phyloP scores from a whole-genome alignment of 2,888 invertebrate species.

The Druceiella hillmani region DNA sequence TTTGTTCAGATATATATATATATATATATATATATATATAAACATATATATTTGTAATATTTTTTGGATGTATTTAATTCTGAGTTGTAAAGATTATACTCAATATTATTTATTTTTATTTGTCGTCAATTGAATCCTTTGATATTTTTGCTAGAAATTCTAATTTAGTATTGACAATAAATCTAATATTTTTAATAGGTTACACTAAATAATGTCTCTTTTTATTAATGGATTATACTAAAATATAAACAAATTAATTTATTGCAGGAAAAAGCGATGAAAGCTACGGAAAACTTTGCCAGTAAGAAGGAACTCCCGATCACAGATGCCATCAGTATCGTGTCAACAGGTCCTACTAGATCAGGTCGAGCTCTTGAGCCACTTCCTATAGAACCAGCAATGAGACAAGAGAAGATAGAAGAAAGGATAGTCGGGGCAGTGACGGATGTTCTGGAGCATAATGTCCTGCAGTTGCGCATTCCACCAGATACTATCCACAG shows the following conservation, averaged over 20 bases:
- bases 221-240: too few species aligned
- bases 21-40: too few species aligned
- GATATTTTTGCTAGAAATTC: too few species aligned
- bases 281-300: conserved; percentile 43
- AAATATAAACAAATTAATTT: conserved; percentile 9
- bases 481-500: conserved; percentile 44
- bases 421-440: conserved; percentile 46
- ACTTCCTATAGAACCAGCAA: conserved; percentile 39
- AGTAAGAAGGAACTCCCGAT: conserved; percentile 39
- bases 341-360: conserved; percentile 40
- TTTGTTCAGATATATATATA: too few species aligned
- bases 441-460: conserved; percentile 43
- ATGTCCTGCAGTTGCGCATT: conserved; percentile 43
- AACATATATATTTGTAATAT: too few species aligned
- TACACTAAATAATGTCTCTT: too few species aligned
- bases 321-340: conserved; percentile 40
- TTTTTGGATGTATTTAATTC: too few species aligned
- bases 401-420: conserved; percentile 40
- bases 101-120: too few species aligned
- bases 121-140: too few species aligned
- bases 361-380: conserved; percentile 45
- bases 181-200: too few species aligned
- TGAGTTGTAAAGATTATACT: too few species aligned
- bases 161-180: too few species aligned
- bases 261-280: conserved; percentile 47